phyloP scores from a whole-genome alignment of 1,140 invertebrate species.

The Palaemon carinicauda region DNA sequence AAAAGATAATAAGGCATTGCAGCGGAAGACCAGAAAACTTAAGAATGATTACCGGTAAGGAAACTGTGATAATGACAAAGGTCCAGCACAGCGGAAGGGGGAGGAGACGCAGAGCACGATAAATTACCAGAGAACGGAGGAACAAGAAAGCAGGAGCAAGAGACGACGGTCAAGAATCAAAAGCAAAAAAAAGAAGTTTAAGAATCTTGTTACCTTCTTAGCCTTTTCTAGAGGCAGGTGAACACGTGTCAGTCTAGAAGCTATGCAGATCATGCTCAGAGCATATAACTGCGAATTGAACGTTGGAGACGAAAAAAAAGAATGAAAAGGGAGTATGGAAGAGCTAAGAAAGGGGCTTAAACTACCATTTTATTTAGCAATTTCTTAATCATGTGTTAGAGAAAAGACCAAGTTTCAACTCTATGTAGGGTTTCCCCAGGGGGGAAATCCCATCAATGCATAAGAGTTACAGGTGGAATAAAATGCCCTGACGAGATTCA shows the following conservation, averaged over 20 bases:
- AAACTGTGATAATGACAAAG: too few relatives aligned
- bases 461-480: too few relatives aligned
- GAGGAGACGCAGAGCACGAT: constrained; percentile 30
- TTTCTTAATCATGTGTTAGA: too few relatives aligned
- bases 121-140: constrained; percentile 31
- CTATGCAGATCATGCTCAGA: background rate
- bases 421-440: too few relatives aligned
- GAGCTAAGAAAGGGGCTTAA: background rate
- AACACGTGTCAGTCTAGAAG: background rate
- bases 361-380: too few relatives aligned
- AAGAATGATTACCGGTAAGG: too few relatives aligned
- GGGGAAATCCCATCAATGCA: too few relatives aligned
- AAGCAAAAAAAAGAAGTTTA: background rate
- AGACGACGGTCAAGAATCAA: background rate
- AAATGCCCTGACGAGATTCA: too few relatives aligned
- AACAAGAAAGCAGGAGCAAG: constrained; percentile 6
- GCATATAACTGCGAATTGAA: background rate
- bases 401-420: too few relatives aligned
- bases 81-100: background rate
- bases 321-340: background rate
- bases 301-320: background rate
- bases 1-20: background rate
- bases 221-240: background rate
- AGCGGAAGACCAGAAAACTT: background rate
- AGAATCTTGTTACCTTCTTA: too few relatives aligned